Conservation (phyloP, 1,140 invertebrate species). For the Listronotus oregonensis region DNA sequence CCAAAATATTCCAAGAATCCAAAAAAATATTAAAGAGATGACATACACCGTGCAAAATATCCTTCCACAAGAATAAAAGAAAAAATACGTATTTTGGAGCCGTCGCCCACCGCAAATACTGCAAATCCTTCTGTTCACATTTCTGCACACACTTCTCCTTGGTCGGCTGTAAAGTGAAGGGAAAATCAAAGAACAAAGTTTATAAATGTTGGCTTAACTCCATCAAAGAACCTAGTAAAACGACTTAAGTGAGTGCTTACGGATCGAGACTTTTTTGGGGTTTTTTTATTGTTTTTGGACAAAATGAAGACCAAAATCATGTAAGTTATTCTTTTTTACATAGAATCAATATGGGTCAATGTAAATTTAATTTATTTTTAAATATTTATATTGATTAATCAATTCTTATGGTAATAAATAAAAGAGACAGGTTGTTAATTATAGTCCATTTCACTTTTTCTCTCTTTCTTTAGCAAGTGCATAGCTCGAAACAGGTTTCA, state of each 20-base stretch:
- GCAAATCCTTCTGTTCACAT: neutral
- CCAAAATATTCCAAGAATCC: too few species aligned
- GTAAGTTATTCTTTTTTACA: constrained; percentile 14
- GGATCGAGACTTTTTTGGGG: constrained; percentile 12
- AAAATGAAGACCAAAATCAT: constrained; percentile 35
- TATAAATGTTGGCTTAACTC: constrained; percentile 36
- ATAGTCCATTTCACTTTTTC: constrained; percentile 30
- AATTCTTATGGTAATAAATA: neutral
- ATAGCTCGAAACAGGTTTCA: constrained; percentile 21
- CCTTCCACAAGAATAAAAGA: too few species aligned
- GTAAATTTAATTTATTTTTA: neutral
- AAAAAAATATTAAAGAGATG: too few species aligned
- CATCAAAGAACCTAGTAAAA: constrained; percentile 33
- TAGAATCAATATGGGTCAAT: too few species aligned
- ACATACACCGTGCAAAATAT: too few species aligned
- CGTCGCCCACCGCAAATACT: neutral
- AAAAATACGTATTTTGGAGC: too few species aligned
- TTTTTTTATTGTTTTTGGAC: constrained; percentile 20
- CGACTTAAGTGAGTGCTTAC: constrained; percentile 25
- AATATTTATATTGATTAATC: neutral
- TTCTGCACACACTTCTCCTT: constrained; percentile 18
- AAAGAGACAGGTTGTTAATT: constrained; percentile 1
- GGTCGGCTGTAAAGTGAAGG: constrained; percentile 47
- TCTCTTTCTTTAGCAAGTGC: constrained; percentile 27
- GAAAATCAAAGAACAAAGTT: constrained; percentile 41